phyloP scores from a whole-genome alignment of 2,888 invertebrate genomes.

The Zygogramma bicolorata region DNA sequence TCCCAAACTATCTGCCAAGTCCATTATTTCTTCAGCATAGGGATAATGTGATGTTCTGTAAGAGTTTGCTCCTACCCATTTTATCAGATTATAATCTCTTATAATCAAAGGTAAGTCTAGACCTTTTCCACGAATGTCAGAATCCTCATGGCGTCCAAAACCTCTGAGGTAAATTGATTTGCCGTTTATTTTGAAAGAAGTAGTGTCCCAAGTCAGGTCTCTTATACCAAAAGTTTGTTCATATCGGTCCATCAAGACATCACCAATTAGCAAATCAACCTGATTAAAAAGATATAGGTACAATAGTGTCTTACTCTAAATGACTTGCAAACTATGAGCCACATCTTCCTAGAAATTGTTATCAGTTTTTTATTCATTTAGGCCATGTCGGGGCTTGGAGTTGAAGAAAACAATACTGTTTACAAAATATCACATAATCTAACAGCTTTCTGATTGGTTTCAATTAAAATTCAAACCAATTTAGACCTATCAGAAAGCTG shows the following conservation, averaged over 20 bases:
- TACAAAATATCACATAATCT: too few species aligned
- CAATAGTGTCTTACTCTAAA: neutral
- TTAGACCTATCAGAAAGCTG: too few species aligned
- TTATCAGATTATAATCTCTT: constrained; percentile 92
- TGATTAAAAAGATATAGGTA: constrained; percentile 36
- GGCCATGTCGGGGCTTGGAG: too few species aligned
- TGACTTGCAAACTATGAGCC: too few species aligned
- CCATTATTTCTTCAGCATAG: constrained; percentile 97
- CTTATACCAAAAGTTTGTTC: constrained; percentile 90
- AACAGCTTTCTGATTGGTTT: too few species aligned
- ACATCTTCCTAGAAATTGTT: too few species aligned
- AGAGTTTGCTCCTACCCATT: constrained; percentile 95
- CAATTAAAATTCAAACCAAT: too few species aligned
- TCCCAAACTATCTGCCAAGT: constrained; percentile 86
- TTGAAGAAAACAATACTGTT: too few species aligned
- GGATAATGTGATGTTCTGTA: constrained; percentile 98
- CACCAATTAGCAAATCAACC: constrained; percentile 54
- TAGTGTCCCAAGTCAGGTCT: constrained; percentile 82
- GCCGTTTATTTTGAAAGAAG: constrained; percentile 84
- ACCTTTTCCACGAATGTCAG: constrained; percentile 93
- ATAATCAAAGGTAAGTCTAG: constrained; percentile 88
- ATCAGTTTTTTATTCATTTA: too few species aligned
- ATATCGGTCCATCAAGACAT: constrained; percentile 79
- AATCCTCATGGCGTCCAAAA: constrained; percentile 96
- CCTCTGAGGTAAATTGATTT: constrained; percentile 91